Percentiles rank a stretch among this genome's conserved stretches.
Evolutionary conservation across 64 coral and sea anemone genomes (phyloP).

Genomic region (Porites australiensis): DNA sequence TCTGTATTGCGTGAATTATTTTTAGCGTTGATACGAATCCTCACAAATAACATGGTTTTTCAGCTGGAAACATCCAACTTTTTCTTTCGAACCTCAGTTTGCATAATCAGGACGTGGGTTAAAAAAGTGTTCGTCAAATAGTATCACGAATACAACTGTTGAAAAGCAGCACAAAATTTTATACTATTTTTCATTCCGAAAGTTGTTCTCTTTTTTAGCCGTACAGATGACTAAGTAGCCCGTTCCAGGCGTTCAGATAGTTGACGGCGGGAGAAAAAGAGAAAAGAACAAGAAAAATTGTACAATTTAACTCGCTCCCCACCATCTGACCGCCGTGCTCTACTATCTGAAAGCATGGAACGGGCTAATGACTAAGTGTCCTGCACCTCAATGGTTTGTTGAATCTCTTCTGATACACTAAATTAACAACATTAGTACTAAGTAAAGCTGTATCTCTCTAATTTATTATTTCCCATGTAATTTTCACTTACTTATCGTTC

Average conservation of each 20-base stretch:
- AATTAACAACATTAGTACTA: neutral
- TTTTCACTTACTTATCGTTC: constrained; percentile 22
- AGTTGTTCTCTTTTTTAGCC: neutral
- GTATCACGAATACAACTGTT: no score
- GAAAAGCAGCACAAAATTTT: neutral
- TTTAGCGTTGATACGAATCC: neutral
- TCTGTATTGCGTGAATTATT: neutral
- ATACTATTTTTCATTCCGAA: neutral
- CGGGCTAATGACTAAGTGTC: neutral
- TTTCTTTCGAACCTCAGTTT: no score
- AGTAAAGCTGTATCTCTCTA: constrained; percentile 3
- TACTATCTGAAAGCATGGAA: no score
- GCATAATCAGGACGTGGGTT: no score
- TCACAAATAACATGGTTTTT: constrained; percentile 13
- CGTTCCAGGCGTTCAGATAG: no score
- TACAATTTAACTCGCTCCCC: no score
- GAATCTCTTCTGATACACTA: constrained; percentile 9
- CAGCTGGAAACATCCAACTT: neutral
- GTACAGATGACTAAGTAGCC: neutral
- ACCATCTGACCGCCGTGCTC: no score
- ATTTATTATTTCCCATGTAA: constrained; percentile 8
- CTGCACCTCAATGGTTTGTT: neutral
- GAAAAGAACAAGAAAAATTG: no score
- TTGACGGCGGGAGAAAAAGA: no score
- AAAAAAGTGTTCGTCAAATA: no score